Base-by-base conservation (phyloP, 2,888 invertebrate species). In the Cartodere bifasciata region DNA sequence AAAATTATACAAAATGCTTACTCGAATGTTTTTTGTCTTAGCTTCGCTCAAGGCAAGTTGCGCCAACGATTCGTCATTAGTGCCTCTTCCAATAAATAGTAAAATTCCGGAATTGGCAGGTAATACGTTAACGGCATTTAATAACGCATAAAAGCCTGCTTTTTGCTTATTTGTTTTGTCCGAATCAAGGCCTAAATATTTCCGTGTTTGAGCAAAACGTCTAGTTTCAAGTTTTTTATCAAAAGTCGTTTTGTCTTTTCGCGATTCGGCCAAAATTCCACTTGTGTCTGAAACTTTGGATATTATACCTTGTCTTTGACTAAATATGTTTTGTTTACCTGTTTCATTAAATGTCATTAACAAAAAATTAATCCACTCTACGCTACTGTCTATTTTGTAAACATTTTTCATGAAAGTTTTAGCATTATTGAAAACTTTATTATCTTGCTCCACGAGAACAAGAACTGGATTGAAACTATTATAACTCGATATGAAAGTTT, bases 31-130 rank as follows among this genome's bases (percentile, higher is more conserved):
- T 44, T 65, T 66, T 37, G 58, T 56, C 2, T 58, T 45, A 34
- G 64, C 33, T 34, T 56, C 59, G 37, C 60, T 60, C 10, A 61
- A 55, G 11, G 64, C 60, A 42, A 60, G 54, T 35, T 60, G 58
- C 12, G 62, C 60, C 23, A 65, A 48, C 42, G 63, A 59, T 6
- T 60, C 60, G 42, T 75, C 75, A 2, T 62, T 65, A 16, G 69
- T 63, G 12, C 64, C 64, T 17, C 62, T 57, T 34, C 71, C 70
- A 0, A 72, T 70, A 35, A 75, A 64, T 23, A 76, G 53, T 45
- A 78, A 67, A 6, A 77, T 60, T 0, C 71, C 75, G 37, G 72
- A 70, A 47, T 73, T 71, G 39, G 69, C 69, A 0, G 75, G 74
- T 30, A 76, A 65, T 36, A 70, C 44, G 37, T 70, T 68, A 0